phyloP scores from a whole-genome alignment of 2,797 vertebrate species.

The Pteronotus mesoamericanus region DNA sequence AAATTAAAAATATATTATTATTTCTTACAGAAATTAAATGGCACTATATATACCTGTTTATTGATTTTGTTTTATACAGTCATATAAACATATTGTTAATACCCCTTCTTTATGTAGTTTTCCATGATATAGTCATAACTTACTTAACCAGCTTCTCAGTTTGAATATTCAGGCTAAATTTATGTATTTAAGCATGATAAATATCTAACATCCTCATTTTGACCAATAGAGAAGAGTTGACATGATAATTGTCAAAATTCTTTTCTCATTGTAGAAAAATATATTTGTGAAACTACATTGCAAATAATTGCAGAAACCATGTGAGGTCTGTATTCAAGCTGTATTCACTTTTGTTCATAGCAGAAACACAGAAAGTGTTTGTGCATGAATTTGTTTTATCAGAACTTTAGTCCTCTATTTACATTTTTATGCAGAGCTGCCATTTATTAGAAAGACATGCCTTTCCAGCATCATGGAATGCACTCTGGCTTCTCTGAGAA shows the following conservation, averaged over 20 bases:
- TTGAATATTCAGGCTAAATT: background rate
- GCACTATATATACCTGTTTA: background rate
- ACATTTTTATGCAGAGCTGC: background rate
- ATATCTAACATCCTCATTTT: slow-evolving; percentile 28
- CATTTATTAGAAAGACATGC: background rate
- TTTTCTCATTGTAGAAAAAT: background rate
- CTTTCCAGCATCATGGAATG: background rate
- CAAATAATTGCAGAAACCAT: background rate
- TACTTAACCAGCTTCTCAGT: background rate
- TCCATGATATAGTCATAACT: background rate
- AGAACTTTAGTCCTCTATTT: background rate
- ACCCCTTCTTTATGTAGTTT: background rate
- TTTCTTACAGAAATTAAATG: background rate
- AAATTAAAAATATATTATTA: background rate
- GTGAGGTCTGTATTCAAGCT: background rate
- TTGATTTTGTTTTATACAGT: background rate
- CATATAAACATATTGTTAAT: background rate
- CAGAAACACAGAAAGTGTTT: background rate
- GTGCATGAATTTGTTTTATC: background rate
- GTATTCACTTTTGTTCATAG: background rate
- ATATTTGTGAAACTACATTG: background rate
- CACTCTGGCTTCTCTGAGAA: background rate
- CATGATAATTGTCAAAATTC: background rate
- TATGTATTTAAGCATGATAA: background rate
- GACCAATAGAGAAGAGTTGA: background rate